These are phyloP conservation scores for Lepisosteus oculatus DNA, from an alignment of 2,113 vertebrate genomes.

Conservation along the genomic window DNA sequence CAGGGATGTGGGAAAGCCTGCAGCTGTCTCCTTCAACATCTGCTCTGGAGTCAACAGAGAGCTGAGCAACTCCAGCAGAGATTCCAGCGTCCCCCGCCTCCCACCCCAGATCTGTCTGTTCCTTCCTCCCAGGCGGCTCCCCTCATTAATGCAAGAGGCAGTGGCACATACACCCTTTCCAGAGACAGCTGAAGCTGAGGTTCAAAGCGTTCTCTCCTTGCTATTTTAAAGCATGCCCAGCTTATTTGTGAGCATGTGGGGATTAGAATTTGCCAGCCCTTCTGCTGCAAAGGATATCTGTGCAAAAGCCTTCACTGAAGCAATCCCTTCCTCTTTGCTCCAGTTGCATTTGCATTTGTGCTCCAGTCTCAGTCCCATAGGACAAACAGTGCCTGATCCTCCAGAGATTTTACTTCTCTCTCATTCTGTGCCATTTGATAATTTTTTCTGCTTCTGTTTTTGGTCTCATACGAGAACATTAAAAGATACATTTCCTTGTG, in stretches of 20 bases:
- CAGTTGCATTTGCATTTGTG: slow-evolving; percentile 18
- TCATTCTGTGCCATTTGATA: not conserved
- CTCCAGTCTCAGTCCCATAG: slow-evolving; percentile 7
- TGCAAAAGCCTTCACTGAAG: slow-evolving; percentile 23
- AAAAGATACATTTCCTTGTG: slow-evolving; percentile 4
- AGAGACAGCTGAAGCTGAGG: slow-evolving; percentile 59
- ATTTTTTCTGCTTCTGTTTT: not conserved
- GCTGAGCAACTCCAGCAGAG: slow-evolving; percentile 26
- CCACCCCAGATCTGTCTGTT: not conserved
- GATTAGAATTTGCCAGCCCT: slow-evolving; percentile 34
- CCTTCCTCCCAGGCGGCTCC: slow-evolving; percentile 36
- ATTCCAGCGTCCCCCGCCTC: slow-evolving; percentile 17
- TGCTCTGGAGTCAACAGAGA: not conserved
- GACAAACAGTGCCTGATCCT: slow-evolving; percentile 9
- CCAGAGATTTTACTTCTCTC: not conserved
- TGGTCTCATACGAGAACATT: not conserved
- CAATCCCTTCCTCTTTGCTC: slow-evolving; percentile 18
- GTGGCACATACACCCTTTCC: slow-evolving; percentile 41
- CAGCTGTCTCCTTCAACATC: not conserved
- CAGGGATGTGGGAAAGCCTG: not conserved
- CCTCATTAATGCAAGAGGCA: slow-evolving; percentile 59
- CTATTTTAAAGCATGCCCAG: slow-evolving; percentile 22
- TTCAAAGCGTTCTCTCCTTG: slow-evolving; percentile 37
- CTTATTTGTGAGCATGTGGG: slow-evolving; percentile 28
- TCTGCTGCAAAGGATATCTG: slow-evolving; percentile 33